Percentiles rank a stretch among this genome's conserved stretches.
phyloP scores from a whole-genome alignment of 1,140 invertebrate genomes.

The Agrilus planipennis region DNA sequence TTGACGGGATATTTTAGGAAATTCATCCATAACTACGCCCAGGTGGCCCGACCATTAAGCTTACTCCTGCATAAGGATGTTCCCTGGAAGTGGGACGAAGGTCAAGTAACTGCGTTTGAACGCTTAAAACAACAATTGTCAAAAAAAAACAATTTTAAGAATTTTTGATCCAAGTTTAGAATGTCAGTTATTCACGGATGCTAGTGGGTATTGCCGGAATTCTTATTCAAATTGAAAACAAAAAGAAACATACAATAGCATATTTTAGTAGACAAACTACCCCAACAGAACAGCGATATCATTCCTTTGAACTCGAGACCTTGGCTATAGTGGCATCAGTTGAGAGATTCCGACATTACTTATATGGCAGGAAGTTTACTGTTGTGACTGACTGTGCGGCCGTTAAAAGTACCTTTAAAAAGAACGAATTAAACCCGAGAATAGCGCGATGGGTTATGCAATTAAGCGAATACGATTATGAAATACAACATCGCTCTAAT shows the following conservation, averaged over 20 bases:
- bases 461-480: conserved; percentile 27
- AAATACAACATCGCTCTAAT: conserved; percentile 23
- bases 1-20: conserved; percentile 21
- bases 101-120: conserved; percentile 10
- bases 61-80: conserved; percentile 20
- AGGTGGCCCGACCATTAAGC: conserved; percentile 21
- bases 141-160: conserved; percentile 20
- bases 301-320: conserved; percentile 34
- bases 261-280: conserved; percentile 32
- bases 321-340: conserved; percentile 37
- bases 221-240: conserved; percentile 23
- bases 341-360: conserved; percentile 34
- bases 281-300: conserved; percentile 32
- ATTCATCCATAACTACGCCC: conserved; percentile 26
- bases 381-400: conserved; percentile 32
- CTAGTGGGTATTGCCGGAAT: conserved; percentile 20
- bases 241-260: conserved; percentile 26
- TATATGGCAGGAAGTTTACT: too few species aligned
- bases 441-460: conserved; percentile 29
- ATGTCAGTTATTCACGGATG: conserved; percentile 25
- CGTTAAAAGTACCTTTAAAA: conserved; percentile 17
- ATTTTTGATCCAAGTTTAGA: conserved; percentile 25
- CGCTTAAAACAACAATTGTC: conserved; percentile 1
- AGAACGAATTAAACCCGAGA: conserved; percentile 26
- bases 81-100: conserved; percentile 13